phyloP scores from a whole-genome alignment of 2,797 vertebrate species.

The Taeniopygia guttata region DNA sequence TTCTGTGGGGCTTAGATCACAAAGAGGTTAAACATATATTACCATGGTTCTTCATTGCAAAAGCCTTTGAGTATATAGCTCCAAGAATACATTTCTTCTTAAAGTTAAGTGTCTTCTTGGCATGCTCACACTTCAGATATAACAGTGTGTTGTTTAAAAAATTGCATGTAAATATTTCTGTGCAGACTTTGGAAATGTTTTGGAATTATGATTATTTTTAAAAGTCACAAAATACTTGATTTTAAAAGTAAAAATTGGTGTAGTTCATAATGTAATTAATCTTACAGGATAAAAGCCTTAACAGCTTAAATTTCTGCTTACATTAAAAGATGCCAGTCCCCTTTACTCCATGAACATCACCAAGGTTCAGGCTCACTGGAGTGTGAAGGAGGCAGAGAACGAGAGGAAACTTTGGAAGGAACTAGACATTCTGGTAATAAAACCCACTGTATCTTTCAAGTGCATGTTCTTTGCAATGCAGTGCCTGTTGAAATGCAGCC shows the following conservation, averaged over 20 bases:
- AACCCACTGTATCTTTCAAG: not conserved
- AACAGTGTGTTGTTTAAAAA: not conserved
- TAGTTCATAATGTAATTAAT: not conserved
- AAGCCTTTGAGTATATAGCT: not conserved
- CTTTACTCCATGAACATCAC: conserved; percentile 85
- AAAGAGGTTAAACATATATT: not conserved
- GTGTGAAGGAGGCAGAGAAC: conserved; percentile 83
- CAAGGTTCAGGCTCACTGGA: conserved; percentile 80
- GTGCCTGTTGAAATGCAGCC: not conserved
- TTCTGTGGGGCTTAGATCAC: not conserved
- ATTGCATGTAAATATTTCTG: not conserved
- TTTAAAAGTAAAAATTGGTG: not conserved
- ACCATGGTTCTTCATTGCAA: not conserved
- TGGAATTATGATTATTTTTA: not conserved
- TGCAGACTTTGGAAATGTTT: not conserved
- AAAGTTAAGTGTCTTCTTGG: not conserved
- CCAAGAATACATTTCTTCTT: not conserved
- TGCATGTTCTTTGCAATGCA: not conserved
- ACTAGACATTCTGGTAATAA: conserved; percentile 75
- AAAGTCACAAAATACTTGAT: not conserved
- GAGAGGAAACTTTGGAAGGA: conserved; percentile 86
- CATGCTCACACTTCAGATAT: not conserved
- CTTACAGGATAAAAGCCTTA: not conserved
- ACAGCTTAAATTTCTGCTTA: conserved; percentile 8
- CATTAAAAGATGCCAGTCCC: conserved; percentile 87